Evolutionary conservation across 2,113 vertebrate species (phyloP).

Genomic region (Nansenia antarctica): DNA sequence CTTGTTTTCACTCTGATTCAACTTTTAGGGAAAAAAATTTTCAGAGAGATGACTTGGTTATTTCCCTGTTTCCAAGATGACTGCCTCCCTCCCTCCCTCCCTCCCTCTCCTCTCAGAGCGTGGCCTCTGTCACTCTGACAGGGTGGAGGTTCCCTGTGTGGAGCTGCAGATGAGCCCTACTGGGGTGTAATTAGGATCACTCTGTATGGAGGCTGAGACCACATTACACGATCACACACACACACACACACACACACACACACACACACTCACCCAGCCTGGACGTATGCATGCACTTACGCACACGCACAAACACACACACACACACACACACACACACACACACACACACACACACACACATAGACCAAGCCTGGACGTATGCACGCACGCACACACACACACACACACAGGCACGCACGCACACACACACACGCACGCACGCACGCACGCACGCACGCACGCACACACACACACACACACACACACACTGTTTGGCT

Average conservation of each 20-base stretch:
- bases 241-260: too few species aligned
- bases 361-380: too few species aligned
- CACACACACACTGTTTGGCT: too few species aligned
- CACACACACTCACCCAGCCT: too few species aligned
- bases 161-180: slow-evolving; percentile 60
- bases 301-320: too few species aligned
- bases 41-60: not conserved
- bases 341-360: too few species aligned
- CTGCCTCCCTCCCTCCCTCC: not conserved
- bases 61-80: not conserved
- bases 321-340: too few species aligned
- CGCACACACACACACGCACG: too few species aligned
- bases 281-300: not conserved
- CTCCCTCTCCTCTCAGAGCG: slow-evolving; percentile 37
- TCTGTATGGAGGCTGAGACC: slow-evolving; percentile 51
- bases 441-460: not conserved
- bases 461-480: slow-evolving; percentile 6
- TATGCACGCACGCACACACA: too few species aligned
- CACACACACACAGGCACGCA: too few species aligned
- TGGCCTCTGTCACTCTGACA: slow-evolving; percentile 56
- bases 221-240: slow-evolving; percentile 35
- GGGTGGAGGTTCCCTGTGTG: slow-evolving; percentile 35
- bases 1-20: too few species aligned
- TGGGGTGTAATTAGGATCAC: slow-evolving; percentile 66
- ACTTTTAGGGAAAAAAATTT: too few species aligned